phyloP scores from a whole-genome alignment of 2,113 vertebrate genomes.

The Hydrolagus affinis region DNA sequence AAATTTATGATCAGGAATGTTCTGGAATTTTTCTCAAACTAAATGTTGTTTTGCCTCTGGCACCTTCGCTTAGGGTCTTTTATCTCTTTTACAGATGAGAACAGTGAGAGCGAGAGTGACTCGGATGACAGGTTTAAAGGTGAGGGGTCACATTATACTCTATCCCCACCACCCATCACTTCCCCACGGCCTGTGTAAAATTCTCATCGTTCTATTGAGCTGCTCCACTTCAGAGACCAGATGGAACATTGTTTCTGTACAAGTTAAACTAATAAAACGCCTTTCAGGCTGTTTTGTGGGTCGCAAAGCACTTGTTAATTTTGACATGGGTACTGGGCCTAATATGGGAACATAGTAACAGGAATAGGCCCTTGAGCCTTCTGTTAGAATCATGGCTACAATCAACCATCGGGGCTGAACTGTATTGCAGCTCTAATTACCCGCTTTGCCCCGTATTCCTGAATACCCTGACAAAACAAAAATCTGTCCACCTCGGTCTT shows the following conservation, averaged over 20 bases:
- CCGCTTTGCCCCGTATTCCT: no score
- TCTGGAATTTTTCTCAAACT: not conserved
- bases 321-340: no score
- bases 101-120: slow-evolving; percentile 97
- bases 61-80: slow-evolving; percentile 36
- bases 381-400: no score
- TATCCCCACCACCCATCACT: not conserved
- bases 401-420: no score
- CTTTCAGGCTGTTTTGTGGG: no score
- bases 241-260: not conserved
- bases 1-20: not conserved
- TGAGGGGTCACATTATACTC: slow-evolving; percentile 51
- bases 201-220: not conserved
- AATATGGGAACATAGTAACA: no score
- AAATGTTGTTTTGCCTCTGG: slow-evolving; percentile 21
- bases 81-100: slow-evolving; percentile 79
- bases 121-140: slow-evolving; percentile 98
- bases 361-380: no score
- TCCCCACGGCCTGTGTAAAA: not conserved
- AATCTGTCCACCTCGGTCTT: no score
- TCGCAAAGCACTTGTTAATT: no score
- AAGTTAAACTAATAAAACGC: no score
- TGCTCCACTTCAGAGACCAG: not conserved
- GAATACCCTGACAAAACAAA: no score
- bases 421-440: no score